These are phyloP conservation scores for Geopemphigus sp. DNA, from an alignment of 1,140 invertebrate species.

Conservation along the genomic window DNA sequence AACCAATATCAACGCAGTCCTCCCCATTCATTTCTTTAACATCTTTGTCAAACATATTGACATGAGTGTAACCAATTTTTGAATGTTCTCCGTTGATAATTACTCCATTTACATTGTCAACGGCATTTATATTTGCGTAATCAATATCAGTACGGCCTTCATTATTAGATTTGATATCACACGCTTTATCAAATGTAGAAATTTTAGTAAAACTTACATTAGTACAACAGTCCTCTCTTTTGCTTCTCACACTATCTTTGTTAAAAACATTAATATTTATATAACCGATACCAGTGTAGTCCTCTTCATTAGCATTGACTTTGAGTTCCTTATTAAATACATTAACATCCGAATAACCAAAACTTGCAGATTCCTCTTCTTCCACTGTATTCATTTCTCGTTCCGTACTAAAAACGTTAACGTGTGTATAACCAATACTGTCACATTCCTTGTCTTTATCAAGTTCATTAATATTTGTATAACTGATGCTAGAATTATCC, in stretches of 20 bases:
- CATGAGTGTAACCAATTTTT: neutral
- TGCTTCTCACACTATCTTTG: neutral
- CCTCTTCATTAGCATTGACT: conserved; percentile 10
- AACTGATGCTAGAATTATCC: neutral
- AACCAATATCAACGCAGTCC: conserved; percentile 20
- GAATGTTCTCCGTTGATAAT: neutral
- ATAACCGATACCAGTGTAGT: conserved; percentile 5
- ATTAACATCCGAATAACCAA: neutral
- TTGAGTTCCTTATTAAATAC: neutral
- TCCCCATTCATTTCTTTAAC: neutral
- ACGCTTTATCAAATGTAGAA: neutral
- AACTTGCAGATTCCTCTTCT: conserved; percentile 9
- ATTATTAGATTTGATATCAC: neutral
- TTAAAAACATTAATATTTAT: conserved; percentile 25
- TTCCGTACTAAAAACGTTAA: conserved; percentile 14
- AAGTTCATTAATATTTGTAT: neutral
- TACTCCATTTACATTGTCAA: conserved; percentile 2
- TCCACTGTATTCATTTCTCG: neutral
- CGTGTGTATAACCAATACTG: neutral
- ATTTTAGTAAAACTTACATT: conserved; percentile 34
- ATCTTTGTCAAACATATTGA: neutral
- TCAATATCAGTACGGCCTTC: conserved; percentile 3
- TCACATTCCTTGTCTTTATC: conserved; percentile 1
- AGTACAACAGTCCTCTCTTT: neutral
- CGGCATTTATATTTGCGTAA: conserved; percentile 6